Conservation (phyloP, 2,888 invertebrate genomes). For the Morpho deidamia region DNA sequence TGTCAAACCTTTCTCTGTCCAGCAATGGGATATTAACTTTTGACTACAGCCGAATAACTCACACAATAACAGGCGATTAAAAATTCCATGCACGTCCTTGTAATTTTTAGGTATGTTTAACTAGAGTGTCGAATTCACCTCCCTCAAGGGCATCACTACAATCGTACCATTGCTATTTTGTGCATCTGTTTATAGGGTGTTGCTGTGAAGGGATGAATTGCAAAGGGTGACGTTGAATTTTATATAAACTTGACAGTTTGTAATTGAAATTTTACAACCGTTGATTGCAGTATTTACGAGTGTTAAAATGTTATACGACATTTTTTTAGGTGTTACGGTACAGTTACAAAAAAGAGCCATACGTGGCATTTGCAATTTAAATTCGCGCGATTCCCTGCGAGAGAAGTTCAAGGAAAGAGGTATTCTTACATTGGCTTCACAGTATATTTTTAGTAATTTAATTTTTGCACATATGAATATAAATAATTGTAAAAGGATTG, state of each 20-base stretch:
- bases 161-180: slow-evolving; percentile 18
- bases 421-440: no score
- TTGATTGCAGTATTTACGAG: background rate
- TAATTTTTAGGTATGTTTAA: background rate
- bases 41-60: no score
- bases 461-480: no score
- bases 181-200: slow-evolving; percentile 18
- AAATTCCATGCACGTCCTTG: no score
- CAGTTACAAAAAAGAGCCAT: background rate
- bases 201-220: background rate
- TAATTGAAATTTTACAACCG: slow-evolving; percentile 8
- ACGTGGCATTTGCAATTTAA: no score
- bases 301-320: background rate
- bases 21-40: no score
- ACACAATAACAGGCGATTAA: no score
- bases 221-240: slow-evolving; percentile 12
- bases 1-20: no score
- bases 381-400: no score
- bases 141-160: slow-evolving; percentile 16
- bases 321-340: background rate
- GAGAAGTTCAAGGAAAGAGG: no score
- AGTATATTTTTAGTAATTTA: no score
- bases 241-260: slow-evolving; percentile 6
- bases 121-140: background rate
- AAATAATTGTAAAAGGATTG: no score